phyloP scores from a whole-genome alignment of 2,888 invertebrate species.

The Noctua janthe region DNA sequence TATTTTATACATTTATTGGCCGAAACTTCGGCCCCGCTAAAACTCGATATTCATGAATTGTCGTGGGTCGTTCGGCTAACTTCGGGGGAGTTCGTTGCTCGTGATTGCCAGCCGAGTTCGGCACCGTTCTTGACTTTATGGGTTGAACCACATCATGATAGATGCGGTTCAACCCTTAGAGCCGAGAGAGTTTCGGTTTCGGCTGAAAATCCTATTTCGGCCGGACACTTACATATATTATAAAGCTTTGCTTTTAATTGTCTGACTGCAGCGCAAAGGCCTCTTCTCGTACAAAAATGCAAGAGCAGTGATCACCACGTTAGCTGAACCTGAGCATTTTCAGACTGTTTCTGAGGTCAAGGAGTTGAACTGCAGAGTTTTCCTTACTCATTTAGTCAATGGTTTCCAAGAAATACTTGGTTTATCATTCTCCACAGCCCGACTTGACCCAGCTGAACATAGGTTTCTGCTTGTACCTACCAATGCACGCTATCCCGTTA shows the following conservation, averaged over 20 bases:
- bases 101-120: too few species aligned
- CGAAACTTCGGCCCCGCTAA: too few species aligned
- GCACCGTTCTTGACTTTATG: too few species aligned
- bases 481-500: not conserved
- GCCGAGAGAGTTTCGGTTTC: not conserved
- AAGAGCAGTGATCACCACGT: not conserved
- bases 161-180: too few species aligned
- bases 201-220: not conserved
- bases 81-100: too few species aligned
- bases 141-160: too few species aligned
- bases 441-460: not conserved
- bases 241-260: not conserved
- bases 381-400: too few species aligned
- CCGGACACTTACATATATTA: not conserved
- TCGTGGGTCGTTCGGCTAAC: too few species aligned
- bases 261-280: not conserved
- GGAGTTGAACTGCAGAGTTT: not conserved
- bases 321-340: not conserved
- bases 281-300: too few species aligned
- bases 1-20: too few species aligned
- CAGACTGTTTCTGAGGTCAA: not conserved
- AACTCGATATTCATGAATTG: too few species aligned
- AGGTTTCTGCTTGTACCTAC: not conserved
- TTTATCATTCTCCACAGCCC: not conserved
- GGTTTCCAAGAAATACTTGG: not conserved